These are phyloP conservation scores for Daphoenositta chrysoptera DNA, from an alignment of 2,113 vertebrate species.

Conservation along the genomic window DNA sequence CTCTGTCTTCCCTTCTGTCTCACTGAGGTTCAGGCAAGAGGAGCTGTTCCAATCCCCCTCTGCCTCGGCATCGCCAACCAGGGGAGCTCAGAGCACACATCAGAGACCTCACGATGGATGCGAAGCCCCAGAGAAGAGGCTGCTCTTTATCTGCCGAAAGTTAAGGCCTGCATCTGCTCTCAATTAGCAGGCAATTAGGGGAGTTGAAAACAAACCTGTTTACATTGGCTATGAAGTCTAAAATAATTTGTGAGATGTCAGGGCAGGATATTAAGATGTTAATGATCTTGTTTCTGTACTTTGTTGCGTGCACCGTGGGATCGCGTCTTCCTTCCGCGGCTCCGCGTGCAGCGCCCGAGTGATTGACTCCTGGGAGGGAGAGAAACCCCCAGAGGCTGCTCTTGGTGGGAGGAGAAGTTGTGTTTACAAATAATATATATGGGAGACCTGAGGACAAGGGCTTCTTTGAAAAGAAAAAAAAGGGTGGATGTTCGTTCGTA, in stretches of 20 bases:
- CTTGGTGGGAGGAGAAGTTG: neutral
- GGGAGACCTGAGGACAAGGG: neutral
- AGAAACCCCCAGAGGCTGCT: neutral
- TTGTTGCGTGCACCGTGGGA: neutral
- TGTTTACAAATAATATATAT: neutral
- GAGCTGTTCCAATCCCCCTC: neutral
- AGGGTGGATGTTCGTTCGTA: neutral
- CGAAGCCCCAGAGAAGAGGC: neutral
- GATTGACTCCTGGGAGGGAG: neutral
- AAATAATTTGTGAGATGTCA: slow-evolving; percentile 73
- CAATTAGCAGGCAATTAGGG: slow-evolving; percentile 58
- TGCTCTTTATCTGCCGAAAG: slow-evolving; percentile 40
- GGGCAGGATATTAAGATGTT: slow-evolving; percentile 67
- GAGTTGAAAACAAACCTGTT: slow-evolving; percentile 65
- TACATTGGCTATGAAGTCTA: slow-evolving; percentile 48
- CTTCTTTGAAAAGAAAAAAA: neutral
- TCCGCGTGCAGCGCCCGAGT: neutral
- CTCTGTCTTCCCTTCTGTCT: slow-evolving; percentile 22
- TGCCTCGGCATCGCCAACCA: neutral
- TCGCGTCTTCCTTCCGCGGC: neutral
- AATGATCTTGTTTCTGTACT: slow-evolving; percentile 56
- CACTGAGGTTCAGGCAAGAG: neutral
- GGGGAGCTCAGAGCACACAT: neutral
- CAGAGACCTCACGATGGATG: neutral
- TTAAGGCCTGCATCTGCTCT: slow-evolving; percentile 47